Conservation (phyloP, 2,797 vertebrate genomes). For the Spinus pinus region DNA sequence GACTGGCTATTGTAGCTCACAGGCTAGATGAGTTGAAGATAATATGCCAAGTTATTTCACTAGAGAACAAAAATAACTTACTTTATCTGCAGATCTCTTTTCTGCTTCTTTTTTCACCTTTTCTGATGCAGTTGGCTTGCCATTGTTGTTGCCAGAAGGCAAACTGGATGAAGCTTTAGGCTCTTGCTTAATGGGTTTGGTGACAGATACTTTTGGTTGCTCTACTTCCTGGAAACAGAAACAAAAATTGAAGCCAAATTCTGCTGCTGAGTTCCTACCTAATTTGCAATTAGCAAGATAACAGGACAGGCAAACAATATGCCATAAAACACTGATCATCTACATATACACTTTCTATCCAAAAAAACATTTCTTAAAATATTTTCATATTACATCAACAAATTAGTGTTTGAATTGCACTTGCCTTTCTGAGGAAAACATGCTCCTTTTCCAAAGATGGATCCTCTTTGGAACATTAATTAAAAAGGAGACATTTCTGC, state of each 20-base stretch:
- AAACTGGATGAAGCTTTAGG: conserved; percentile 84
- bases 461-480: neutral
- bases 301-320: neutral
- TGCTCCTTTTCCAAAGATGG: neutral
- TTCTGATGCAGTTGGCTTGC: conserved; percentile 85
- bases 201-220: conserved; percentile 82
- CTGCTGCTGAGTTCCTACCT: neutral
- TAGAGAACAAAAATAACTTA: conserved; percentile 51
- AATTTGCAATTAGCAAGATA: neutral
- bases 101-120: conserved; percentile 94
- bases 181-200: conserved; percentile 91
- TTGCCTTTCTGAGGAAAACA: neutral
- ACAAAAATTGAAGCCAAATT: neutral
- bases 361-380: neutral
- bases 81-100: conserved; percentile 92
- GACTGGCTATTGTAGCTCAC: neutral
- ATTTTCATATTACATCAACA: neutral
- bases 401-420: neutral
- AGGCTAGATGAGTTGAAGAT: neutral
- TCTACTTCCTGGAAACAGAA: conserved; percentile 84
- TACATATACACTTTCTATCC: fast-evolving
- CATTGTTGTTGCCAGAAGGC: conserved; percentile 82
- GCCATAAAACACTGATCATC: neutral
- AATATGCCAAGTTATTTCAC: neutral
- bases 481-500: neutral